Percentiles rank a stretch among this genome's conserved stretches.
Evolutionary conservation across 2,113 vertebrate genomes (phyloP).

Genomic region (Larimichthys polyactis): DNA sequence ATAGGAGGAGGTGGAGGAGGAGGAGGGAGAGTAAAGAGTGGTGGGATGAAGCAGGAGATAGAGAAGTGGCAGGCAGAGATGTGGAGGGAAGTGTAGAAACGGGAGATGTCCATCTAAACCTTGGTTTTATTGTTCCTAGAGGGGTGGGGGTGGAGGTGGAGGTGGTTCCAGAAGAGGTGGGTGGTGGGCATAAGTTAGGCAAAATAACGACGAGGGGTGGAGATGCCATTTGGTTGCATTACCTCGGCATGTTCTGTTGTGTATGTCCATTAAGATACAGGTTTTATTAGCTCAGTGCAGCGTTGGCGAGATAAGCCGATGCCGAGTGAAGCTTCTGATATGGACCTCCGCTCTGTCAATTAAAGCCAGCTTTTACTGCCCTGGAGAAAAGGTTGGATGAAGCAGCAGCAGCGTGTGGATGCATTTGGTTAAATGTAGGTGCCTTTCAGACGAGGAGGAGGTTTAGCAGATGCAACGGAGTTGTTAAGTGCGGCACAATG

Average conservation of each 20-base stretch:
- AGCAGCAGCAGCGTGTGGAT: not conserved
- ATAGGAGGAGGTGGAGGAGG: constrained; percentile 29
- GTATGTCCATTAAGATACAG: constrained; percentile 69
- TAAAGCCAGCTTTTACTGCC: constrained; percentile 53
- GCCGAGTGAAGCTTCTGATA: constrained; percentile 49
- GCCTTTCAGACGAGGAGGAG: constrained; percentile 43
- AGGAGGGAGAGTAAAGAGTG: constrained; percentile 9
- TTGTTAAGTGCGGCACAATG: constrained; percentile 61
- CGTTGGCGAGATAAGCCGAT: too few relatives aligned
- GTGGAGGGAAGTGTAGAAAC: constrained; percentile 61
- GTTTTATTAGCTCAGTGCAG: constrained; percentile 59
- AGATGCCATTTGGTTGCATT: constrained; percentile 64
- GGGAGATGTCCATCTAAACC: constrained; percentile 72
- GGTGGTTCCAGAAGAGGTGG: not conserved
- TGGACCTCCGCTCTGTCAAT: constrained; percentile 44
- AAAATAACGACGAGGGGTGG: constrained; percentile 55
- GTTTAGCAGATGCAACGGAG: constrained; percentile 47
- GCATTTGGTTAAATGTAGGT: constrained; percentile 59
- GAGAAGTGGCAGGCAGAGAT: constrained; percentile 42
- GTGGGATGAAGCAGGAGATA: constrained; percentile 53
- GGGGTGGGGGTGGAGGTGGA: constrained; percentile 13
- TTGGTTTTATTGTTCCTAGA: constrained; percentile 70
- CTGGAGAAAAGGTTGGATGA: constrained; percentile 33
- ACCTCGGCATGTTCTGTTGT: constrained; percentile 46
- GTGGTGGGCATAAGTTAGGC: constrained; percentile 40